Base-by-base conservation (phyloP, 2,888 invertebrate genomes). In the Xanthia icteritia region DNA sequence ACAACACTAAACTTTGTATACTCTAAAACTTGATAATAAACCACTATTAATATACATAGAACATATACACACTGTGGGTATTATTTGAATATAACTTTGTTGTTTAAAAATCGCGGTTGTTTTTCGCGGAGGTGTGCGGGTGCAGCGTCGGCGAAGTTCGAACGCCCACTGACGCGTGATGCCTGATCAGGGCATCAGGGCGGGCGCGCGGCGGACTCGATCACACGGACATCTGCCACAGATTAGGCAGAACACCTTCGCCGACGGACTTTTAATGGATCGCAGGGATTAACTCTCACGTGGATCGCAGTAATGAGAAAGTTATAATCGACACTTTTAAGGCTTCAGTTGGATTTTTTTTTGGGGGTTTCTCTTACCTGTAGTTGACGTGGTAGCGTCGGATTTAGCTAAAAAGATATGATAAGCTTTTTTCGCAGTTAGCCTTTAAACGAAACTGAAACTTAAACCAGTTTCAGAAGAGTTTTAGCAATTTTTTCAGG, bases 191-290 rank as follows among this genome's bases (percentile, higher is more conserved):
- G 72, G 81, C 79, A 82, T 67, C 73, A 74, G 81, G 79, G 81
- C 82, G 88, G 87, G 90, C 85, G 88, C 81, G 69, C 83, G 87
- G 71, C 89, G 80, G 81, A 86, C 88, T 90, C 90, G 88, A 92
- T 91, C 92, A 91, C 85, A 83, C 89, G 84, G 89, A 87, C 92
- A 91, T 90, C 90, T 91, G 88, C 85, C 92, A 91, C 91, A 91
- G 91, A 93, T 93, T 90, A 90, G 89, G 89, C 90, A 91, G 90
- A 92, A 92, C 91, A 92, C 90, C 90, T 91, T 89, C 85, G 73
- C 85, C 80, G 88, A 80, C 83, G 74, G 85, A 90, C 82, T 89
- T 91, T 89, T 92, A 92, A 92, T 93, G 90, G 92, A 90, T 88
- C 79, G 79, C 76, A 70, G 76, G 76, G 89, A 89, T 89, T 89